These are phyloP conservation scores for Phyto melanocephala DNA, from an alignment of 2,888 invertebrate genomes.

Conservation along the genomic window DNA sequence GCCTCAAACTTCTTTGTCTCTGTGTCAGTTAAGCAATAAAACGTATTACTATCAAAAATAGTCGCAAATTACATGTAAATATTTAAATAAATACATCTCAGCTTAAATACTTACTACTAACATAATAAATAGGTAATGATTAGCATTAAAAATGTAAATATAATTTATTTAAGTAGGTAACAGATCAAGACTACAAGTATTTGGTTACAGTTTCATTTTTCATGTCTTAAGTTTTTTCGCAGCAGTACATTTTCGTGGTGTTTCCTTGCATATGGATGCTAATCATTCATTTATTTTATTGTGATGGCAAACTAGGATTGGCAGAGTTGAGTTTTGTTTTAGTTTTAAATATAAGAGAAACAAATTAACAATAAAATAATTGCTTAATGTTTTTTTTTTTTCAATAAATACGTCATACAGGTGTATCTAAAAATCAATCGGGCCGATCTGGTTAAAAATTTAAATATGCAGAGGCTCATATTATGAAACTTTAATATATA, in stretches of 20 bases:
- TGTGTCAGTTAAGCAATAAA: constrained; percentile 55
- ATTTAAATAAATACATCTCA: constrained; percentile 44
- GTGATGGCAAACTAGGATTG: constrained; percentile 58
- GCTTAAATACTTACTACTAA: constrained; percentile 21
- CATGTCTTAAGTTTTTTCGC: neutral
- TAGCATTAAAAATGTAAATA: constrained; percentile 53
- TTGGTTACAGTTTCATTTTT: constrained; percentile 46
- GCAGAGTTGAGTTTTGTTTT: constrained; percentile 23
- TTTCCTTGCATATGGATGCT: constrained; percentile 25
- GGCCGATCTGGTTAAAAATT: too few relatives aligned
- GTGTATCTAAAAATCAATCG: too few relatives aligned
- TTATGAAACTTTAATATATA: too few relatives aligned
- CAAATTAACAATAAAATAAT: constrained; percentile 16
- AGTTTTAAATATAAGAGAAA: constrained; percentile 24
- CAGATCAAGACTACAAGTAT: constrained; percentile 25
- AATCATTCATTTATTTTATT: constrained; percentile 49
- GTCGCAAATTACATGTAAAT: constrained; percentile 59
- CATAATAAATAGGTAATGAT: constrained; percentile 61
- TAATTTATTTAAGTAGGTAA: constrained; percentile 59
- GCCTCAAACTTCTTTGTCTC: neutral
- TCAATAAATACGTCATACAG: too few relatives aligned
- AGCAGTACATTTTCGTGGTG: neutral
- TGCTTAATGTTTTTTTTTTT: neutral
- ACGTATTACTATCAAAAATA: constrained; percentile 59
- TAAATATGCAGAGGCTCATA: too few relatives aligned